phyloP scores from a whole-genome alignment of 2,113 vertebrate species.

The Odobenus rosmarus region DNA sequence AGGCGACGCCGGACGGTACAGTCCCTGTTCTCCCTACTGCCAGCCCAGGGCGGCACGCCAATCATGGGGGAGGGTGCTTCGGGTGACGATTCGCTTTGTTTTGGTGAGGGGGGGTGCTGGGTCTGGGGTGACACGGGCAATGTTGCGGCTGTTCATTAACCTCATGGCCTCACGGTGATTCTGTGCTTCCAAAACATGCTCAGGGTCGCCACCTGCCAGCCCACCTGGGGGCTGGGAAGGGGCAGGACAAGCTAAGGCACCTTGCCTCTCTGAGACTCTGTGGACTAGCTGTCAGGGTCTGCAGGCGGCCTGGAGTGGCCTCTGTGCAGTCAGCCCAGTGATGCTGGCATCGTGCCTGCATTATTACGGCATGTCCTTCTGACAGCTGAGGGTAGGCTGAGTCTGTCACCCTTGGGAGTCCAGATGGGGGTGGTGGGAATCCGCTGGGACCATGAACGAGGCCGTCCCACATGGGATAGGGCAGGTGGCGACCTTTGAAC shows the following conservation, averaged over 20 bases:
- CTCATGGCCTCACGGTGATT: slow-evolving; percentile 76
- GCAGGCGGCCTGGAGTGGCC: not conserved
- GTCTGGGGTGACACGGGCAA: slow-evolving; percentile 95
- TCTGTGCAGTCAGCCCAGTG: not conserved
- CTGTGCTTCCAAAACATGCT: slow-evolving; percentile 76
- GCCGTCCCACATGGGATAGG: slow-evolving; percentile 63
- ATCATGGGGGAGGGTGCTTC: slow-evolving; percentile 82
- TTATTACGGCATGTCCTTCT: not conserved
- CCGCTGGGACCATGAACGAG: not conserved
- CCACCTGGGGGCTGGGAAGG: slow-evolving; percentile 18
- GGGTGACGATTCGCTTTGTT: slow-evolving; percentile 70
- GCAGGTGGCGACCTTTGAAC: slow-evolving; percentile 81
- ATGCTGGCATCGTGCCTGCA: not conserved
- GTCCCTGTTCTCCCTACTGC: slow-evolving; percentile 95
- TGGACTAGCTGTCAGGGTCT: not conserved
- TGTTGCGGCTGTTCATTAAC: slow-evolving; percentile 88
- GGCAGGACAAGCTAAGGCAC: not conserved
- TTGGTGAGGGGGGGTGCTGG: slow-evolving; percentile 89
- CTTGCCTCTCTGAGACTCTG: not conserved
- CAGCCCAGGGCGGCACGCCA: slow-evolving; percentile 86
- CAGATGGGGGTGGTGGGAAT: not conserved
- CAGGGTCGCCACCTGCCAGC: slow-evolving; percentile 81
- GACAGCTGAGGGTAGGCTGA: not conserved
- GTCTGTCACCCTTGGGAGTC: not conserved
- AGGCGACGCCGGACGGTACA: slow-evolving; percentile 98